A percentile compares a stretch with the other conserved stretches of the same genome.
These are phyloP conservation scores for Gnathonemus longibarbis DNA, from an alignment of 2,113 vertebrate genomes.

Conservation along the genomic window DNA sequence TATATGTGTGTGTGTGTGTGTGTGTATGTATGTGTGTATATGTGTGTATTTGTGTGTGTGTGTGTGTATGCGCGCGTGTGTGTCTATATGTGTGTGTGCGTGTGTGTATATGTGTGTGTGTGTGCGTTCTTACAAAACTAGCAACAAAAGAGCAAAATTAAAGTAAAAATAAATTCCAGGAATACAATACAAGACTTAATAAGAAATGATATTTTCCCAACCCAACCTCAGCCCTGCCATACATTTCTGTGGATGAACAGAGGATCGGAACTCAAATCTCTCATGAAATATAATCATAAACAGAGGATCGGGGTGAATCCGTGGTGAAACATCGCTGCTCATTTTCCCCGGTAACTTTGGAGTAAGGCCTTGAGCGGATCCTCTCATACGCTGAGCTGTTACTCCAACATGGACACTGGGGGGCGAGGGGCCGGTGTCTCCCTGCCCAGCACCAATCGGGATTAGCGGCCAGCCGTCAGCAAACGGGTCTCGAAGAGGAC, in stretches of 20 bases:
- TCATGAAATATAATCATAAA: constrained; percentile 6
- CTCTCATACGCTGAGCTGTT: neutral
- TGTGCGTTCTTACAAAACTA: neutral
- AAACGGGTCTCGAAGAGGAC: neutral
- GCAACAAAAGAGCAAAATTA: neutral
- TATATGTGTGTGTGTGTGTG: neutral
- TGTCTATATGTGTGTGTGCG: too few species aligned
- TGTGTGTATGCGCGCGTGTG: too few species aligned
- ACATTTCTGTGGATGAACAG: neutral
- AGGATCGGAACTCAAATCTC: neutral
- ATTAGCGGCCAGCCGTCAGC: neutral
- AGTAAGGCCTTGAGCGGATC: neutral
- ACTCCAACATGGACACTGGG: neutral
- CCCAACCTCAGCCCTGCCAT: neutral
- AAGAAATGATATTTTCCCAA: constrained; percentile 12
- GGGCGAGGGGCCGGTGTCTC: neutral
- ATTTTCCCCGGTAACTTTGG: neutral
- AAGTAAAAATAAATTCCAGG: neutral
- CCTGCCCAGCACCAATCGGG: neutral
- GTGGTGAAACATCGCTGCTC: neutral
- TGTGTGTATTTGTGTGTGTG: neutral
- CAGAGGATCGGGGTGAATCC: neutral
- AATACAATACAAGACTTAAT: neutral
- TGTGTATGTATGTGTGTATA: neutral
- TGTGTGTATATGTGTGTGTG: neutral